These are phyloP conservation scores for Sitta europaea DNA, from an alignment of 2,113 vertebrate species.

Conservation along the genomic window DNA sequence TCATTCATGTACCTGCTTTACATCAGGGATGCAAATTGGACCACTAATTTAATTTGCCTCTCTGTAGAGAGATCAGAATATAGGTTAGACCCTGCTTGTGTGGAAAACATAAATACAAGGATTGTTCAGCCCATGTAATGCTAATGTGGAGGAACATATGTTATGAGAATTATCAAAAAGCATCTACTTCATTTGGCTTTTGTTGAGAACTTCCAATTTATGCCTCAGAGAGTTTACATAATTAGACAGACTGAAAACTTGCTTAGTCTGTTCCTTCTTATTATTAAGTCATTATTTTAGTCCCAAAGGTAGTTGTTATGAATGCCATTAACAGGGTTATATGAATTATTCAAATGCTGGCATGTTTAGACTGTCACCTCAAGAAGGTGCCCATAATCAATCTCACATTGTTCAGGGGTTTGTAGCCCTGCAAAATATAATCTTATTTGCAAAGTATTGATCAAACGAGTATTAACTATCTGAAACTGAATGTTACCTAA, in stretches of 20 bases:
- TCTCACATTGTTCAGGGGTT: not conserved
- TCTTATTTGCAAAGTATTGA: conserved; percentile 8
- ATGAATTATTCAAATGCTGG: conserved; percentile 42
- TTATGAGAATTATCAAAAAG: not conserved
- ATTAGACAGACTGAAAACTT: conserved; percentile 36
- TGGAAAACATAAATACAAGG: not conserved
- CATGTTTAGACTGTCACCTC: not conserved
- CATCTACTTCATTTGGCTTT: not conserved
- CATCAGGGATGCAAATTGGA: not conserved
- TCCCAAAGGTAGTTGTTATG: conserved; percentile 16
- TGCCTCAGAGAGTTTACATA: conserved; percentile 32
- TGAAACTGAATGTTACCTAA: not conserved
- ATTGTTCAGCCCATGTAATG: not conserved
- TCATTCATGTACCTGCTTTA: not conserved
- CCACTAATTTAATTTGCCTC: not conserved
- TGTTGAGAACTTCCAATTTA: conserved; percentile 22
- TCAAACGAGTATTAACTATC: not conserved
- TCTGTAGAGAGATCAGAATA: not conserved
- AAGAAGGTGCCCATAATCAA: conserved; percentile 1
- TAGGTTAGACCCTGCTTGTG: not conserved
- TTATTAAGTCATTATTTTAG: conserved; percentile 53
- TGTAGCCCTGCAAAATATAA: not conserved
- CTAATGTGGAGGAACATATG: not conserved
- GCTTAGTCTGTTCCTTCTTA: conserved; percentile 39
- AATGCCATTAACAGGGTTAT: conserved; percentile 14